Evolutionary conservation across 2,797 vertebrate genomes (phyloP).

Genomic region (Antrozous pallidus): DNA sequence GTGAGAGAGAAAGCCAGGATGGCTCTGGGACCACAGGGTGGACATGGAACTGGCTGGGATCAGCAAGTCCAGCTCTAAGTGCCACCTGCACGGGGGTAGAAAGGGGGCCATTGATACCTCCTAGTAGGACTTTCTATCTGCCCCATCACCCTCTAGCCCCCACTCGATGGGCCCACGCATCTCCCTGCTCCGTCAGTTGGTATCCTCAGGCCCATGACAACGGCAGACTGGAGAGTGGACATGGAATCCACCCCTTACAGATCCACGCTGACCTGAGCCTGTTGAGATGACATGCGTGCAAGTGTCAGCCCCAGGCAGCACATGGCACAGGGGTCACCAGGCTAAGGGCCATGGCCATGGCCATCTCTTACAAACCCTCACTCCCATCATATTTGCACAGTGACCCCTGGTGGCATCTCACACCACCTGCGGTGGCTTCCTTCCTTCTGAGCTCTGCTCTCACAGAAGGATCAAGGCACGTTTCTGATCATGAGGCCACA

Average conservation of each 20-base stretch:
- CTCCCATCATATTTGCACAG: rapidly evolving
- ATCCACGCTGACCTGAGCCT: background rate
- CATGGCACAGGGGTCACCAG: background rate
- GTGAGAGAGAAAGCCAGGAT: background rate
- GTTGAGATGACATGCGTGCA: background rate
- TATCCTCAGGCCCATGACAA: background rate
- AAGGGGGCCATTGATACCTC: background rate
- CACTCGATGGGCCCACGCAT: no score
- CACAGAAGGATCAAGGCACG: background rate
- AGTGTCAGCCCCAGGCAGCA: background rate
- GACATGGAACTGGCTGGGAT: background rate
- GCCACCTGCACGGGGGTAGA: background rate
- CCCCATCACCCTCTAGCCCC: background rate
- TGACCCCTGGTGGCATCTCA: rapidly evolving
- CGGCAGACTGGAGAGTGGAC: background rate
- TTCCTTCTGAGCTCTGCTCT: background rate
- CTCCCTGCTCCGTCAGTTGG: background rate
- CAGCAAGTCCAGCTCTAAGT: background rate
- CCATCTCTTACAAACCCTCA: background rate
- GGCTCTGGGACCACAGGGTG: background rate
- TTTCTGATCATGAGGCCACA: background rate
- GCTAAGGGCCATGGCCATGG: rapidly evolving
- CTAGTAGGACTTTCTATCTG: background rate
- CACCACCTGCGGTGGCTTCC: rapidly evolving
- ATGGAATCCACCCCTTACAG: background rate